phyloP scores from a whole-genome alignment of 2,888 invertebrate species.

The Aspidapion aeneum region DNA sequence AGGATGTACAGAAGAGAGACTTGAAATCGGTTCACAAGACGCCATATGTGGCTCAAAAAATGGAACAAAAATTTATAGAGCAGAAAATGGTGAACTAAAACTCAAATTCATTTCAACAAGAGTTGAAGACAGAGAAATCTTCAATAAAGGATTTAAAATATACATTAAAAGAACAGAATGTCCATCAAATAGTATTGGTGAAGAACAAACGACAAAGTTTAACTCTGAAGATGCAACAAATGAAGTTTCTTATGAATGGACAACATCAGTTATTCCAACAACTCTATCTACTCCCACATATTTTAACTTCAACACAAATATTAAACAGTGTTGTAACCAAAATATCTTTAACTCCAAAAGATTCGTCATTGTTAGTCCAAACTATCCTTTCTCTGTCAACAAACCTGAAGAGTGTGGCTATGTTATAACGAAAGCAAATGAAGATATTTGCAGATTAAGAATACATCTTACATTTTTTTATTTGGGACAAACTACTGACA shows the following conservation, averaged over 20 bases:
- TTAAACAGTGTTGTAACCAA: constrained; percentile 44
- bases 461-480: constrained; percentile 55
- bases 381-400: constrained; percentile 51
- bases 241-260: constrained; percentile 7
- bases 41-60: constrained; percentile 51
- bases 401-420: constrained; percentile 51
- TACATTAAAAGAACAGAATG: constrained; percentile 49
- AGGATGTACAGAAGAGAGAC: constrained; percentile 52
- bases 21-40: constrained; percentile 50
- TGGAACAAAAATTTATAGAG: constrained; percentile 50
- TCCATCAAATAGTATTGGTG: background rate
- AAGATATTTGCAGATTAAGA: constrained; percentile 52
- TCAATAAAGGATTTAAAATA: constrained; percentile 50
- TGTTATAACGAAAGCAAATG: constrained; percentile 49
- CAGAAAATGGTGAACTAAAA: constrained; percentile 49
- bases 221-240: constrained; percentile 9
- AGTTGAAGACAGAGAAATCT: background rate
- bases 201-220: background rate
- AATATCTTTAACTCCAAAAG: constrained; percentile 45
- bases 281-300: constrained; percentile 11
- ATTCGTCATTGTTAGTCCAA: constrained; percentile 55
- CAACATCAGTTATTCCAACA: constrained; percentile 5
- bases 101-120: constrained; percentile 47
- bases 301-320: constrained; percentile 15
- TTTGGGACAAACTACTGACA: constrained; percentile 45